Evolutionary conservation across 2,797 vertebrate species (phyloP).

Genomic region (Rhinophrynus dorsalis): DNA sequence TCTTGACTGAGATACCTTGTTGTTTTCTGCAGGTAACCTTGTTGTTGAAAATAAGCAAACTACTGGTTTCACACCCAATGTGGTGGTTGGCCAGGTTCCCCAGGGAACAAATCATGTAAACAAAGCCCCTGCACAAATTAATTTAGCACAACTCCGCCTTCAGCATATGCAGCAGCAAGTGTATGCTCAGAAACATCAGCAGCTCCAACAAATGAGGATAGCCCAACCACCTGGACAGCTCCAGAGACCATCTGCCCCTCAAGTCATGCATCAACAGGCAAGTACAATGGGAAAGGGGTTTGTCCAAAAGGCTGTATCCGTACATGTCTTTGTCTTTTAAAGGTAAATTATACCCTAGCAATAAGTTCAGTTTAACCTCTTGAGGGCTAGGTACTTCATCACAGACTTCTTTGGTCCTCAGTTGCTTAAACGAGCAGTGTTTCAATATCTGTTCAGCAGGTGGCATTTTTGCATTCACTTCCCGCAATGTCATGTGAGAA

Average conservation of each 20-base stretch:
- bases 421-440: no score
- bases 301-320: no score
- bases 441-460: no score
- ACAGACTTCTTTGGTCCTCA: no score
- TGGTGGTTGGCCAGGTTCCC: slow-evolving; percentile 85
- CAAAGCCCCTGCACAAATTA: slow-evolving; percentile 93
- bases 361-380: no score
- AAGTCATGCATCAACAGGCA: slow-evolving; percentile 94
- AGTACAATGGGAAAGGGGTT: slow-evolving; percentile 37
- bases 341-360: no score
- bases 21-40: slow-evolving; percentile 81
- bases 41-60: slow-evolving; percentile 92
- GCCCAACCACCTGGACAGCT: slow-evolving; percentile 76
- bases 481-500: no score
- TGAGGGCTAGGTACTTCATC: no score
- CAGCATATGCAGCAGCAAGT: slow-evolving; percentile 96
- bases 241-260: slow-evolving; percentile 73
- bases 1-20: background rate
- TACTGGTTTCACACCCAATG: slow-evolving; percentile 79
- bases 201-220: slow-evolving; percentile 79
- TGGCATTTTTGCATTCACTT: no score
- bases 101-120: slow-evolving; percentile 81
- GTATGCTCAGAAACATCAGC: slow-evolving; percentile 88
- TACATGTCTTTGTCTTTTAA: background rate
- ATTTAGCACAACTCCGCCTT: slow-evolving; percentile 91